Conservation (phyloP, 2,888 invertebrate genomes). For the Spisula subtruncata region DNA sequence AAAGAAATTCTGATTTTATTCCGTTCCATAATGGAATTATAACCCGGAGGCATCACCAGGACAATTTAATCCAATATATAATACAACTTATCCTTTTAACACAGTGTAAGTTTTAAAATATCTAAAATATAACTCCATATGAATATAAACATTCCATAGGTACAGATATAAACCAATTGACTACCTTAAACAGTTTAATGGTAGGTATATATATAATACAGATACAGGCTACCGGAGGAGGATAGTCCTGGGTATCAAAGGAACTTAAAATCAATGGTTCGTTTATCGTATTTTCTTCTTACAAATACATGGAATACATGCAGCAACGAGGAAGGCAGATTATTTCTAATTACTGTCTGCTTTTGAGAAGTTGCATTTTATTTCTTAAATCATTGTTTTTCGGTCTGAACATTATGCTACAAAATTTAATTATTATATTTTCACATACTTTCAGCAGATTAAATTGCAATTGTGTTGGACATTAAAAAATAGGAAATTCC, state of each 20-base stretch:
- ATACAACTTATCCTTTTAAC: background rate
- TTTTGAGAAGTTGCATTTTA: too few relatives aligned
- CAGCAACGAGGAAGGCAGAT: too few relatives aligned
- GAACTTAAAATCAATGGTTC: background rate
- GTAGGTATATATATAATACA: background rate
- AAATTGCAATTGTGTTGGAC: too few relatives aligned
- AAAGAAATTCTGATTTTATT: conserved; percentile 12
- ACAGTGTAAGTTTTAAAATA: conserved; percentile 11
- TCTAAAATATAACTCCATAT: background rate
- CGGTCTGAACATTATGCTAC: too few relatives aligned
- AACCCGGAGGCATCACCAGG: background rate
- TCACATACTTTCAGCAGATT: too few relatives aligned
- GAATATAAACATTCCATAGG: background rate
- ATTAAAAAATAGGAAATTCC: too few relatives aligned
- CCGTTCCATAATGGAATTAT: background rate
- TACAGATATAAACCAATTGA: background rate
- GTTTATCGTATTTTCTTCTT: too few relatives aligned
- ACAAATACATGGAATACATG: too few relatives aligned
- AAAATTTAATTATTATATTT: too few relatives aligned
- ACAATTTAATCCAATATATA: background rate
- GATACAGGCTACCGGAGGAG: background rate
- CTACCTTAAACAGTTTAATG: background rate
- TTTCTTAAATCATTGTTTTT: too few relatives aligned
- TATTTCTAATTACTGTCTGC: too few relatives aligned
- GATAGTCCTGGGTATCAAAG: conserved; percentile 3